Conservation (phyloP, 1,140 invertebrate genomes). For the Neodiprion virginianus region DNA sequence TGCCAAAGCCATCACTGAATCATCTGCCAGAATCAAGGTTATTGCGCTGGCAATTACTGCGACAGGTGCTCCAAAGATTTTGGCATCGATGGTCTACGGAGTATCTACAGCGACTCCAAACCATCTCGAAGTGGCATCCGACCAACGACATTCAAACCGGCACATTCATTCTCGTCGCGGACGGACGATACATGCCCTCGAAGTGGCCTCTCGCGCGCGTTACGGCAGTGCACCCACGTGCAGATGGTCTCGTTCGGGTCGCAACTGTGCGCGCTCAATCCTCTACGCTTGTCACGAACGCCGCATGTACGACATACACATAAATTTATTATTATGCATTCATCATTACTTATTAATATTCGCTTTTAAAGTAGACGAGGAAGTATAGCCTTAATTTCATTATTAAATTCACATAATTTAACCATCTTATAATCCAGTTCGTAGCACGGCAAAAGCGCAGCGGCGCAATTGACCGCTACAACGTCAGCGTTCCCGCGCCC, state of each 20-base stretch:
- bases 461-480: too few relatives aligned
- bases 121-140: slow-evolving; percentile 10
- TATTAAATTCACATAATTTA: too few relatives aligned
- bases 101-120: slow-evolving; percentile 8
- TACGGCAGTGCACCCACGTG: slow-evolving; percentile 24
- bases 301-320: too few relatives aligned
- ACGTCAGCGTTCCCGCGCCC: too few relatives aligned
- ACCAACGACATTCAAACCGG: background rate
- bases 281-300: background rate
- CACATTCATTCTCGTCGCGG: slow-evolving; percentile 10
- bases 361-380: too few relatives aligned
- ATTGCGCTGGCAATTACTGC: slow-evolving; percentile 17
- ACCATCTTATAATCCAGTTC: too few relatives aligned
- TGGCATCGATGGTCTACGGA: slow-evolving; percentile 18
- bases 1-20: slow-evolving; percentile 23
- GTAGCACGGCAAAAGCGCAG: too few relatives aligned
- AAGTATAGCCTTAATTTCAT: too few relatives aligned
- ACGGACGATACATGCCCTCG: slow-evolving; percentile 19
- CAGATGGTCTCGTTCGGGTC: slow-evolving; percentile 30
- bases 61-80: slow-evolving; percentile 15
- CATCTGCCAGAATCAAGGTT: background rate
- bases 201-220: slow-evolving; percentile 36
- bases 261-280: slow-evolving; percentile 22
- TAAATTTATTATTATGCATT: too few relatives aligned
- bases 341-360: too few relatives aligned